Evolutionary conservation across 2,888 invertebrate species (phyloP), one percentile per base, ranked within the genome.

Genomic region (Andrena minutula): DNA sequence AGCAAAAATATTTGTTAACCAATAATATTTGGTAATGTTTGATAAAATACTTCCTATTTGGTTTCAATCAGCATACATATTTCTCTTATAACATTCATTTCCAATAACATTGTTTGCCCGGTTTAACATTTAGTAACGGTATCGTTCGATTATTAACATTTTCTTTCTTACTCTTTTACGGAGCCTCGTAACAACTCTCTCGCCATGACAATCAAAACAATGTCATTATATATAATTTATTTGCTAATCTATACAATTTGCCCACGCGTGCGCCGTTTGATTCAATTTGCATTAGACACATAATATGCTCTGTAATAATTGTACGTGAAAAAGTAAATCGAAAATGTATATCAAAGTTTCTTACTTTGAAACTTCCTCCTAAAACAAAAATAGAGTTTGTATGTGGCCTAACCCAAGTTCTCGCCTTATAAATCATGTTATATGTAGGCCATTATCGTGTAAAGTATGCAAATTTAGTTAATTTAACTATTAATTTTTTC

Each of bases 41-140:
- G 41, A 41, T 41, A 70, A 70, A 60, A 70, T 35, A 58, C 20
- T 47, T 60, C 3, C 60, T 16, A 35, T 58, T 60, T 47, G 20
- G 12, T 47, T 47, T 60, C 10, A 60, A 70, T 47, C 58, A 41
- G 58, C 20, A 20, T 30, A 70, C 58, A 70, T 70, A 70, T 28
- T 70, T 28, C 58, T 60, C 30, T n/a, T 70, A 60, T 58, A 70
- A 70, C 58, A 70, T 58, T 70, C 70, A 28, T 47, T 32, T 58
- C 20, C 56, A n/a, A 69, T 69, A 69, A 28, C 61, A 32, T 10
- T 20, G 35, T 61, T 61, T 20, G 28, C 20, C 12, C 41, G 41
- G 28, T 61, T 28, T 20, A 61, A 61, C 20, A 61, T 10, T 56
- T 23, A 56, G 20, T 53, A 53, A 53, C 53, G 20, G 35, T 32